These are phyloP conservation scores for Palythoa grandiflora DNA, from an alignment of 92 coral and sea anemone genomes.

Conservation along the genomic window DNA sequence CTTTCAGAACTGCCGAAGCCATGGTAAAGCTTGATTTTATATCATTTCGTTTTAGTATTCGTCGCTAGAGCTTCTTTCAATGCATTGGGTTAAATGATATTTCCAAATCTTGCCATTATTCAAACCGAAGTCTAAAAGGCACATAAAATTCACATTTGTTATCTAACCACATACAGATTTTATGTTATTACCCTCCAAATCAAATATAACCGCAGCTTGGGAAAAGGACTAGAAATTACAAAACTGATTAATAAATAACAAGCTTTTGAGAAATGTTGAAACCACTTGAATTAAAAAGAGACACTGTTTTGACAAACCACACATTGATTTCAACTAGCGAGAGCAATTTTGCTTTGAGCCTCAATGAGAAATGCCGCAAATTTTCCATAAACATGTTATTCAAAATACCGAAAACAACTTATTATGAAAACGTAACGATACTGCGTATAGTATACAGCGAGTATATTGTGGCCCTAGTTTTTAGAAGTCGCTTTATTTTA, in stretches of 20 bases:
- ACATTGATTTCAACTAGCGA: background rate
- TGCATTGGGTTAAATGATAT: background rate
- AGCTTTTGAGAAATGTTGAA: conserved; percentile 18
- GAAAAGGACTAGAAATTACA: background rate
- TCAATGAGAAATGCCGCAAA: conserved; percentile 1
- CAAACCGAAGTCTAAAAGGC: conserved; percentile 13
- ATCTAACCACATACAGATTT: conserved; percentile 24
- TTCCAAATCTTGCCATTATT: background rate
- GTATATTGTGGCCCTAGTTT: background rate
- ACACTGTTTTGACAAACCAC: conserved; percentile 49
- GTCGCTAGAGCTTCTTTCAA: background rate
- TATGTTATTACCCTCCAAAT: conserved; percentile 20
- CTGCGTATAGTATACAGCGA: background rate
- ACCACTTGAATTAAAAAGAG: conserved; percentile 34
- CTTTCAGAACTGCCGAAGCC: background rate
- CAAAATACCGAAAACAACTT: conserved; percentile 3
- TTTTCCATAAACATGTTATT: conserved; percentile 14
- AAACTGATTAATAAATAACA: conserved; percentile 42
- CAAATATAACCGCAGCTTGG: conserved; percentile 34
- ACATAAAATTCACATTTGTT: conserved; percentile 19
- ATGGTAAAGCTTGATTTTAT: background rate
- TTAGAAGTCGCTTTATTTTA: background rate
- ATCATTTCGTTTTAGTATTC: background rate
- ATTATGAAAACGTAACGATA: background rate
- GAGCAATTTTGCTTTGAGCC: conserved; percentile 10